phyloP scores from a whole-genome alignment of 2,797 vertebrate species.

The Momotus momota region DNA sequence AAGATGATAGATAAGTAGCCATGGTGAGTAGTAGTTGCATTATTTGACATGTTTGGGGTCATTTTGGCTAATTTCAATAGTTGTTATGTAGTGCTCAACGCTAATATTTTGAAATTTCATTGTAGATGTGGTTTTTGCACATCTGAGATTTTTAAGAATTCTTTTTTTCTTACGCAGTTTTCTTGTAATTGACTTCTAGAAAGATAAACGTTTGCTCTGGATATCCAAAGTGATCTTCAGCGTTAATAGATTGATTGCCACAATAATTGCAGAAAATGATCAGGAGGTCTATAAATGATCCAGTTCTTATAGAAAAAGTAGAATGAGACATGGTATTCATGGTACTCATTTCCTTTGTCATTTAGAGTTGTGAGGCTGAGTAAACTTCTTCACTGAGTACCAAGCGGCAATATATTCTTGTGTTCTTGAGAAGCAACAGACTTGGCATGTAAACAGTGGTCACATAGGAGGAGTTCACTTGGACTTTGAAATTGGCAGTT shows the following conservation, averaged over 20 bases:
- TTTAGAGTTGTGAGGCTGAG: neutral
- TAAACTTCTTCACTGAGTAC: neutral
- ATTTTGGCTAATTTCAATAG: neutral
- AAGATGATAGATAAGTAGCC: neutral
- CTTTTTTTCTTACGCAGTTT: neutral
- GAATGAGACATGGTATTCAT: neutral
- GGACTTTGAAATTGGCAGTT: neutral
- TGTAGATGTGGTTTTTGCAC: neutral
- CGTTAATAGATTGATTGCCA: neutral
- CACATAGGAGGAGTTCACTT: neutral
- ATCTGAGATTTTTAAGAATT: neutral
- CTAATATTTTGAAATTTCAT: neutral
- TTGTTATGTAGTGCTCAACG: neutral
- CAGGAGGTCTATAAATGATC: neutral
- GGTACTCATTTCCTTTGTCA: neutral
- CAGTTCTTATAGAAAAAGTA: neutral
- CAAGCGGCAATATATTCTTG: neutral
- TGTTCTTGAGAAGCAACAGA: neutral
- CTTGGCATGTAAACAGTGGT: neutral
- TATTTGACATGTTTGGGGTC: neutral
- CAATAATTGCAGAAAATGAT: neutral
- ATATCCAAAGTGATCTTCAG: neutral
- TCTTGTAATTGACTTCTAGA: neutral
- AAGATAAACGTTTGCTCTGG: neutral
- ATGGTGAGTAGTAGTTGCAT: neutral